Percentiles rank a stretch among this genome's conserved stretches.
phyloP scores from a whole-genome alignment of 2,888 invertebrate species.

The Lycocerus yunnanus region DNA sequence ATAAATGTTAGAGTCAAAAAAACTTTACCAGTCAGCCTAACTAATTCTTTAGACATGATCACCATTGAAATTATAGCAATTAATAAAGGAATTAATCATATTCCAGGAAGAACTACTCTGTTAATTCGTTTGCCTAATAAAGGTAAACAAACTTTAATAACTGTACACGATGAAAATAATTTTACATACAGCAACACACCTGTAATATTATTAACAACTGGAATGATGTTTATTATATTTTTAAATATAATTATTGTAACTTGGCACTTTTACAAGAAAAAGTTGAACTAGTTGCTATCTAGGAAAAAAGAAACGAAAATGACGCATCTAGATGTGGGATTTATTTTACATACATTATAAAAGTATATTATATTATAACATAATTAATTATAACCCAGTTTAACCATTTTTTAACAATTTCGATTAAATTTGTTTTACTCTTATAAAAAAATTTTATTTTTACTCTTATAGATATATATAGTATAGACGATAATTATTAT shows the following conservation, averaged over 20 bases:
- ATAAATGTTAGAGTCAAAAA: background rate
- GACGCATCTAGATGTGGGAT: background rate
- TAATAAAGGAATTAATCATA: background rate
- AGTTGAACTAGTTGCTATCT: background rate
- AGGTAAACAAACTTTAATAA: background rate
- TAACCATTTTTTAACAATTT: too few relatives aligned
- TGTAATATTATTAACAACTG: background rate
- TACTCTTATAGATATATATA: too few relatives aligned
- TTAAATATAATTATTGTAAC: background rate
- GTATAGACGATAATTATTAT: too few relatives aligned
- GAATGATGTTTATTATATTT: background rate
- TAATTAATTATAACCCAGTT: background rate
- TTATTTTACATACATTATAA: too few relatives aligned
- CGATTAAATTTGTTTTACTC: too few relatives aligned
- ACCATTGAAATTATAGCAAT: slow-evolving; percentile 8
- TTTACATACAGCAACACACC: background rate
- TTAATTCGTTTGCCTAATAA: slow-evolving; percentile 8
- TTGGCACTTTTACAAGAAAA: background rate
- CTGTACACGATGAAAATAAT: background rate
- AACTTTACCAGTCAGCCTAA: background rate
- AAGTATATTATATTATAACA: too few relatives aligned
- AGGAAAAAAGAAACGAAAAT: background rate
- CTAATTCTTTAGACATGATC: background rate
- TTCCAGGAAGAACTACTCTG: slow-evolving; percentile 11
- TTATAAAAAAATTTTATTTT: too few relatives aligned